Conservation (phyloP, 2,888 invertebrate species). For the Hyposoter didymator region DNA sequence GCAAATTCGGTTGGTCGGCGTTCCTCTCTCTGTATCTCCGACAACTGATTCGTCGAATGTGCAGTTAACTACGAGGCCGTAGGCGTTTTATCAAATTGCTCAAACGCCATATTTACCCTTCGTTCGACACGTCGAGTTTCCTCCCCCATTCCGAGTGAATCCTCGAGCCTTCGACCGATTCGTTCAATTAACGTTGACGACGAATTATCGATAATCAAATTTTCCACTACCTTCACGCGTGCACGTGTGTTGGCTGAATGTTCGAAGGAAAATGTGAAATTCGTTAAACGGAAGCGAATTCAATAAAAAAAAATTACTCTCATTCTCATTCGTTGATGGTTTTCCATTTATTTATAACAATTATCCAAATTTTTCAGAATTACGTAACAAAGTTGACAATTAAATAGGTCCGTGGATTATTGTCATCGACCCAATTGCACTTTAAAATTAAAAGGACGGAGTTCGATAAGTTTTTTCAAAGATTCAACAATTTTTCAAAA, state of each 20-base stretch:
- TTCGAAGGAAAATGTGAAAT: neutral
- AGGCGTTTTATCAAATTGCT: slow-evolving; percentile 71
- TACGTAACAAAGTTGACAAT: neutral
- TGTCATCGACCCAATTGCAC: slow-evolving; percentile 4
- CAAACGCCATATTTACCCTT: slow-evolving; percentile 72
- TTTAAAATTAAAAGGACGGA: slow-evolving; percentile 65
- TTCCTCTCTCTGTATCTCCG: slow-evolving; percentile 1
- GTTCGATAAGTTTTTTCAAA: slow-evolving; percentile 64
- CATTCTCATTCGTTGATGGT: slow-evolving; percentile 7
- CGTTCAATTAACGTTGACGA: slow-evolving; percentile 74
- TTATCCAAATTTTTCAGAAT: neutral
- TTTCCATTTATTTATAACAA: slow-evolving; percentile 24
- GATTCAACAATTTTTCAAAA: slow-evolving; percentile 3
- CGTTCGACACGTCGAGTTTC: slow-evolving; percentile 60
- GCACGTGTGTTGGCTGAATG: neutral
- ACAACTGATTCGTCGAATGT: slow-evolving; percentile 21
- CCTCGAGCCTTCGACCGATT: slow-evolving; percentile 59
- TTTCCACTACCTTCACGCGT: slow-evolving; percentile 65
- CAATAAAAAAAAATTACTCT: neutral
- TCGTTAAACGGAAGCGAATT: neutral
- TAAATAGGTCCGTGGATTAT: neutral
- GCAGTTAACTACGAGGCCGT: slow-evolving; percentile 35
- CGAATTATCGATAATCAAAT: slow-evolving; percentile 76
- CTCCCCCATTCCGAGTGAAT: slow-evolving; percentile 32
- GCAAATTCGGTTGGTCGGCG: slow-evolving; percentile 16